phyloP scores from a whole-genome alignment of 2,888 invertebrate genomes.

The Pseudoips prasinana region DNA sequence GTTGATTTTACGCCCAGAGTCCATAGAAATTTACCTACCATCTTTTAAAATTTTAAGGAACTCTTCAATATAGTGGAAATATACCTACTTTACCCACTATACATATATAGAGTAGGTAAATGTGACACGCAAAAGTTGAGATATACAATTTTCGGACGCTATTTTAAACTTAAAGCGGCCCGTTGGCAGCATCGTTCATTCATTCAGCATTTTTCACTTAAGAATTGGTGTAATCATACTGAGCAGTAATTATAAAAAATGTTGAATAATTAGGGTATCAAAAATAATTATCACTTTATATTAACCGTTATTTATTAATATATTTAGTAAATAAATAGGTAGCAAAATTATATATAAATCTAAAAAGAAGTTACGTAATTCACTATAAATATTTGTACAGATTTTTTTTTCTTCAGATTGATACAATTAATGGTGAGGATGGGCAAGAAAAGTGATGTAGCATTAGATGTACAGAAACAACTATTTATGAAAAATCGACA shows the following conservation, averaged over 20 bases:
- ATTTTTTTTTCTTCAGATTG: slow-evolving; percentile 15
- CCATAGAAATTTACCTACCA: slow-evolving; percentile 2
- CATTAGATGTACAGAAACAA: slow-evolving; percentile 15
- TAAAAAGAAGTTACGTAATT: slow-evolving; percentile 14
- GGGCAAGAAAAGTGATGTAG: slow-evolving; percentile 15
- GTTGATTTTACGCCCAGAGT: slow-evolving; percentile 1
- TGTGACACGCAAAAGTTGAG: slow-evolving; percentile 2
- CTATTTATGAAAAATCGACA: slow-evolving; percentile 15
- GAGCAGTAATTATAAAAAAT: slow-evolving; percentile 2
- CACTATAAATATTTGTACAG: slow-evolving; percentile 14
- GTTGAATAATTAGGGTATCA: slow-evolving; percentile 2
- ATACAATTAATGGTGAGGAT: slow-evolving; percentile 16
- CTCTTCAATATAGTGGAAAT: slow-evolving; percentile 2
- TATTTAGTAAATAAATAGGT: slow-evolving; percentile 1
- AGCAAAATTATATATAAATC: slow-evolving; percentile 15
- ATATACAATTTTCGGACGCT: slow-evolving; percentile 2
- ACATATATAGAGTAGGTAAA: slow-evolving; percentile 1
- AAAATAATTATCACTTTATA: slow-evolving; percentile 2
- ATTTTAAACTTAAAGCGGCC: slow-evolving; percentile 2
- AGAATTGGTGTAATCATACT: slow-evolving; percentile 2
- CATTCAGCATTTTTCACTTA: slow-evolving; percentile 2
- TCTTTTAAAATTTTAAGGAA: slow-evolving; percentile 2
- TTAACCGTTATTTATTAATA: slow-evolving; percentile 1
- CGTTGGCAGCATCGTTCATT: slow-evolving; percentile 2
- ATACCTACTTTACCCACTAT: slow-evolving; percentile 2